A percentile compares a stretch with the other conserved stretches of the same genome.
phyloP scores from a whole-genome alignment of 1,140 invertebrate genomes.

The Planococcus citri region DNA sequence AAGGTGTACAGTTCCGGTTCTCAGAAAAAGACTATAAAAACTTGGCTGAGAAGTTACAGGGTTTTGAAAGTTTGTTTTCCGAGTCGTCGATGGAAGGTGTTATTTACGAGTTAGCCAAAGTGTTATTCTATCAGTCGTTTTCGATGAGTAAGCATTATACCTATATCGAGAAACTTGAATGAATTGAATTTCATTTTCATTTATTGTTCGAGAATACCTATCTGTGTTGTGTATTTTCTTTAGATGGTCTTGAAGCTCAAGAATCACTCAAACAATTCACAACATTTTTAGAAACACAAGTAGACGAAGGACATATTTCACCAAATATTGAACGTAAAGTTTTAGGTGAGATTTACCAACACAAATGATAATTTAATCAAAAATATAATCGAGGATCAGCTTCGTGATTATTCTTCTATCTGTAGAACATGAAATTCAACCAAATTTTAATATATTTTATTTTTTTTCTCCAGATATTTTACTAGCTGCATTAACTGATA shows the following conservation, averaged over 20 bases:
- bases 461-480: slow-evolving; percentile 42
- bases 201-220: background rate
- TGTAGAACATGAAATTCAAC: too few relatives aligned
- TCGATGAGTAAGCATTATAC: slow-evolving; percentile 38
- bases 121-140: slow-evolving; percentile 57
- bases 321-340: slow-evolving; percentile 56
- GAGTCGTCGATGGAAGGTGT: slow-evolving; percentile 60
- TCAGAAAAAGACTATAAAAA: slow-evolving; percentile 37
- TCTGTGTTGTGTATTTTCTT: background rate
- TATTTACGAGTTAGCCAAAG: slow-evolving; percentile 59
- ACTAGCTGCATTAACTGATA: slow-evolving; percentile 53
- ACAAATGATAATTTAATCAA: too few relatives aligned
- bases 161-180: background rate
- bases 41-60: slow-evolving; percentile 38
- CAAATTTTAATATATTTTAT: too few relatives aligned
- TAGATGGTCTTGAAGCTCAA: slow-evolving; percentile 45
- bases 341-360: slow-evolving; percentile 39
- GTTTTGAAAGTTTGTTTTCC: slow-evolving; percentile 52
- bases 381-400: too few relatives aligned
- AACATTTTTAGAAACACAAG: slow-evolving; percentile 51
- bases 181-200: background rate
- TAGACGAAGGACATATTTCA: slow-evolving; percentile 51
- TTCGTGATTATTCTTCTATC: too few relatives aligned
- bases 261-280: slow-evolving; percentile 52
- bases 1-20: background rate